These are phyloP conservation scores for Burhinus bistriatus DNA, from an alignment of 2,113 vertebrate species.

Conservation along the genomic window DNA sequence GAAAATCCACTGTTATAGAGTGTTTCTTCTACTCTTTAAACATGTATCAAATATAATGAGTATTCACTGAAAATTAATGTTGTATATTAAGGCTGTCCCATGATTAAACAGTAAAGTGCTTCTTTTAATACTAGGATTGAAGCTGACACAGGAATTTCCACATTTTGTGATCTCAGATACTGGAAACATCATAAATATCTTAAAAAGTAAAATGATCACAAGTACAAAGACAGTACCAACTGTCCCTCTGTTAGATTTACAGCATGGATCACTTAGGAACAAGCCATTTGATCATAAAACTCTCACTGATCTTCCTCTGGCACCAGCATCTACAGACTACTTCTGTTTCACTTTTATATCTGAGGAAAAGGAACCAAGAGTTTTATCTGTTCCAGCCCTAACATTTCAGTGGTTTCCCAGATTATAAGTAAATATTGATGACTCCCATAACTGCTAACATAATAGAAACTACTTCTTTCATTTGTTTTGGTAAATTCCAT, in stretches of 20 bases:
- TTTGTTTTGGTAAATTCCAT: neutral
- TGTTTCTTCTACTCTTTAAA: neutral
- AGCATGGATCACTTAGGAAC: neutral
- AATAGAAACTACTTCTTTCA: neutral
- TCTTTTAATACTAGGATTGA: neutral
- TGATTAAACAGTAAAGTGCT: neutral
- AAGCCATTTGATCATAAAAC: neutral
- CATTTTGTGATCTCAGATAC: neutral
- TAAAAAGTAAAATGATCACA: neutral
- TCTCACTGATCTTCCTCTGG: neutral
- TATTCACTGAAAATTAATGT: neutral
- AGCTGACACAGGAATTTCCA: neutral
- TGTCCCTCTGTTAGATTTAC: neutral
- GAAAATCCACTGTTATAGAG: neutral
- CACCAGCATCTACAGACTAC: neutral
- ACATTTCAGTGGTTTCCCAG: neutral
- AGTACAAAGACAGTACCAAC: neutral
- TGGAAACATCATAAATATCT: neutral
- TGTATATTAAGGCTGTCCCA: neutral
- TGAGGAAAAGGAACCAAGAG: neutral
- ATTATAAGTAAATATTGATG: neutral
- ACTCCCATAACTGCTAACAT: neutral
- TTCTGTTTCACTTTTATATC: neutral
- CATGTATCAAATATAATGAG: neutral
- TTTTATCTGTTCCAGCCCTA: neutral